Conservation (phyloP, 2,797 vertebrate species). For the Sorex maritimensis region DNA sequence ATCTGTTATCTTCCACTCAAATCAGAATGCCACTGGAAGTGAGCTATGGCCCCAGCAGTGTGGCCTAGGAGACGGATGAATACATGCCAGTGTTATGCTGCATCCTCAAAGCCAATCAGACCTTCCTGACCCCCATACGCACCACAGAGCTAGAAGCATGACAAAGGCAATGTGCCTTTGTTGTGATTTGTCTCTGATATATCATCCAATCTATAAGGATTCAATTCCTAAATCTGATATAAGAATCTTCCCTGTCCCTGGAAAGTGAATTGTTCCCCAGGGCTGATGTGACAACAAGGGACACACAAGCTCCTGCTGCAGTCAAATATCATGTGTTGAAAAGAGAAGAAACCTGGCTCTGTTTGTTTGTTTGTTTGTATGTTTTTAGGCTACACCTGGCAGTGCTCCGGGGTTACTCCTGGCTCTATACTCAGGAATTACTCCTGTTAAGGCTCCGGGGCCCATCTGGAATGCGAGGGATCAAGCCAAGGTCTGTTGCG, state of each 20-base stretch:
- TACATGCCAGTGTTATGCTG: neutral
- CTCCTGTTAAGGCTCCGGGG: too few relatives aligned
- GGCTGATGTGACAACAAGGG: neutral
- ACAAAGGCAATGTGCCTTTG: neutral
- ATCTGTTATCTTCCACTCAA: neutral
- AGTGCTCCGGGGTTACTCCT: too few relatives aligned
- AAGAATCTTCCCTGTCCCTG: neutral
- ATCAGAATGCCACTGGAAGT: neutral
- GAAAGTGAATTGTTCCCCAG: neutral
- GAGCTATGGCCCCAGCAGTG: neutral
- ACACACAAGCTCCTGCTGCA: neutral
- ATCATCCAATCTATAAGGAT: neutral
- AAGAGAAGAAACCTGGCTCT: neutral
- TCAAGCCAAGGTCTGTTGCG: too few relatives aligned
- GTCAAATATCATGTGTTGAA: neutral
- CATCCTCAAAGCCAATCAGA: neutral
- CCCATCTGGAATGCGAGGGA: too few relatives aligned
- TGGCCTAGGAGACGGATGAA: neutral
- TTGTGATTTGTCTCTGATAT: neutral
- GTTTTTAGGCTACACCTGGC: too few relatives aligned
- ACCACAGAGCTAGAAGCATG: neutral
- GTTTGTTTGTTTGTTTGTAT: too few relatives aligned
- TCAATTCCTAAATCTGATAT: neutral
- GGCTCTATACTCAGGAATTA: too few relatives aligned
- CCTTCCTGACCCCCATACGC: neutral